Base-by-base conservation (phyloP, 2,113 vertebrate genomes). In the Strix aluco region DNA sequence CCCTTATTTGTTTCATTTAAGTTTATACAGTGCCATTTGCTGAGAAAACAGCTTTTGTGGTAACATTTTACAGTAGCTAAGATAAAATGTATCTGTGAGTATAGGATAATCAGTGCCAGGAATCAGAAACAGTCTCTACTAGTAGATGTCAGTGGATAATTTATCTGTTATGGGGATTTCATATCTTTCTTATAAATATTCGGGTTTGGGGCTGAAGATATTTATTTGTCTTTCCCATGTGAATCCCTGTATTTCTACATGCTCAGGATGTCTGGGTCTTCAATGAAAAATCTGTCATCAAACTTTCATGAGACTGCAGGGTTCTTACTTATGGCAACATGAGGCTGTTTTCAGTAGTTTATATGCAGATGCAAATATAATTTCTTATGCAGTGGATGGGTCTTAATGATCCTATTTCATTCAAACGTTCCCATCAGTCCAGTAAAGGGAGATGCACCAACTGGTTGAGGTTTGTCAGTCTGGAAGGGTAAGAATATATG, bases 31-130 rank as follows among this genome's bases (percentile, higher is more conserved):
- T 38, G 49, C 90, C 86, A 92, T 81, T 90, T 71, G 47, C 81
- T 95, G 88, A 94, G 85, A 86, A 93, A 96, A 81, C 16, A 75
- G 16, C 51, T 63, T 94, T 88, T 79, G 27, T 67, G 52, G 54
- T 86, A 62, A 71, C 6, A 7, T 93, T 95, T 87, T 94, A 59
- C 25, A 36, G 57, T 52, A 91, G 47, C 47, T 81, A 81, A 84
- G 27, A 46, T 70, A 47, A 65, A 75, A 52, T 25, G 2, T 63
- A 12, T 69, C 10, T 77, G 5, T 73, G 49, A 74, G 5, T 92
- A 13, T 30, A 73, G 20, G 22, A 27, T n/a, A 75, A 42, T 77
- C 55, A 57, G 19, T 62, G 36, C 15, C 10, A 66, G 58, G n/a
- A 20, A 67, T 59, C 58, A 83, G 86, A 90, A 96, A 65, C n/a